phyloP scores from a whole-genome alignment of 2,797 vertebrate genomes.

The Galago senegalensis region DNA sequence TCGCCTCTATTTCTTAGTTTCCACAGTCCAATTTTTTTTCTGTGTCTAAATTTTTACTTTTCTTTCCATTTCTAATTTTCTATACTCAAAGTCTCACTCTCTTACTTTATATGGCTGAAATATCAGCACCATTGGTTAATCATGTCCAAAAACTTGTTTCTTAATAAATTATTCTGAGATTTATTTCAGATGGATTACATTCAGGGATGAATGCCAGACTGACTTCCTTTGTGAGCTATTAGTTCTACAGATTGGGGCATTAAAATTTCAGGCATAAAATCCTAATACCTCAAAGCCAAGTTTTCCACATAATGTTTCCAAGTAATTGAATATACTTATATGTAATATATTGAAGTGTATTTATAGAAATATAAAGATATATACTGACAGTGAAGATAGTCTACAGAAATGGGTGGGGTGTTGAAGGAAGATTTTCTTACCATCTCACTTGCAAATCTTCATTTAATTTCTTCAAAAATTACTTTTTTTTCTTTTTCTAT shows the following conservation, averaged over 20 bases:
- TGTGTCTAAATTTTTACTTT: conserved; percentile 27
- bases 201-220: not conserved
- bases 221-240: conserved; percentile 11
- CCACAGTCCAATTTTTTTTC: conserved; percentile 1
- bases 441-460: not conserved
- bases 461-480: not conserved
- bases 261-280: not conserved
- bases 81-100: not conserved
- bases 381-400: not conserved
- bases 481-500: conserved; percentile 56
- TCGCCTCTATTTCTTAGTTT: conserved; percentile 18
- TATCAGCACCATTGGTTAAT: not conserved
- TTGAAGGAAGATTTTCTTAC: not conserved
- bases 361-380: not conserved
- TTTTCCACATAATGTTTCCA: not conserved
- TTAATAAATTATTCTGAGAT: conserved; percentile 30
- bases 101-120: not conserved
- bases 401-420: not conserved
- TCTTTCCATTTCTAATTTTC: conserved; percentile 39
- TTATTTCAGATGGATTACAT: not conserved
- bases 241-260: not conserved
- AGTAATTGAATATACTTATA: conserved; percentile 16
- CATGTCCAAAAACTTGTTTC: not conserved
- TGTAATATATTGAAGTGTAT: not conserved
- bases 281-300: not conserved